phyloP scores from a whole-genome alignment of 2,797 vertebrate species.

The Neostethus bicornis region DNA sequence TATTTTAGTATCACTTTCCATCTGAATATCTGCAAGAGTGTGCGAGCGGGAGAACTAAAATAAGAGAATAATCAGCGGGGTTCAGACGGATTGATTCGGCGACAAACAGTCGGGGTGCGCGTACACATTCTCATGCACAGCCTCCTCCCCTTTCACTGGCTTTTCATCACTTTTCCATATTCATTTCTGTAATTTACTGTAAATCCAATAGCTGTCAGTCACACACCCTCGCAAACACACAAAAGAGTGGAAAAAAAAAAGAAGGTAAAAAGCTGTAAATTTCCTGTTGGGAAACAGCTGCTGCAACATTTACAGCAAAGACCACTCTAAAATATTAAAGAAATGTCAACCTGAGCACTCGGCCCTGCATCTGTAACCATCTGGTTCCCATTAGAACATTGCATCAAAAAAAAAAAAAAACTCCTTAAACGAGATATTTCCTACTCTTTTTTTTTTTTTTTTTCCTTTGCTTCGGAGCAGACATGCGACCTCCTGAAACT shows the following conservation, averaged over 20 bases:
- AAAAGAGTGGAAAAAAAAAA: constrained; percentile 14
- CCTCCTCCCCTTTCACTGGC: constrained; percentile 35
- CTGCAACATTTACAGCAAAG: constrained; percentile 83
- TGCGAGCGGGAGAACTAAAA: constrained; percentile 65
- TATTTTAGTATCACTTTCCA: constrained; percentile 75
- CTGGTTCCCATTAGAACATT: constrained; percentile 85
- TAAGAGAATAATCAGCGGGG: constrained; percentile 73
- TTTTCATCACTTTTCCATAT: constrained; percentile 81
- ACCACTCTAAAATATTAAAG: constrained; percentile 89
- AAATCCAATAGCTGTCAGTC: constrained; percentile 86
- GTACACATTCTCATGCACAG: constrained; percentile 21
- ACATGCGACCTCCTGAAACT: constrained; percentile 59
- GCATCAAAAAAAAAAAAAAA: constrained; percentile 66
- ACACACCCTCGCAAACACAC: constrained; percentile 36
- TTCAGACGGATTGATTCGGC: constrained; percentile 72
- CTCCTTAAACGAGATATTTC: constrained; percentile 61
- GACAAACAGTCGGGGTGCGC: constrained; percentile 57
- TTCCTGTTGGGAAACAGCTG: constrained; percentile 83
- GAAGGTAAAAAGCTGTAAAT: constrained; percentile 65
- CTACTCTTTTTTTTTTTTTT: constrained; percentile 48
- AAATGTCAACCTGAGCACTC: constrained; percentile 76
- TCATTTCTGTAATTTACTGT: constrained; percentile 85
- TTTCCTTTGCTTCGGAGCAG: constrained; percentile 56
- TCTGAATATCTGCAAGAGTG: constrained; percentile 74
- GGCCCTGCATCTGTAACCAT: constrained; percentile 79